Evolutionary conservation across 35 echinoderm and acorn worm species (phyloP).

Genomic region (Eucidaris tribuloides): DNA sequence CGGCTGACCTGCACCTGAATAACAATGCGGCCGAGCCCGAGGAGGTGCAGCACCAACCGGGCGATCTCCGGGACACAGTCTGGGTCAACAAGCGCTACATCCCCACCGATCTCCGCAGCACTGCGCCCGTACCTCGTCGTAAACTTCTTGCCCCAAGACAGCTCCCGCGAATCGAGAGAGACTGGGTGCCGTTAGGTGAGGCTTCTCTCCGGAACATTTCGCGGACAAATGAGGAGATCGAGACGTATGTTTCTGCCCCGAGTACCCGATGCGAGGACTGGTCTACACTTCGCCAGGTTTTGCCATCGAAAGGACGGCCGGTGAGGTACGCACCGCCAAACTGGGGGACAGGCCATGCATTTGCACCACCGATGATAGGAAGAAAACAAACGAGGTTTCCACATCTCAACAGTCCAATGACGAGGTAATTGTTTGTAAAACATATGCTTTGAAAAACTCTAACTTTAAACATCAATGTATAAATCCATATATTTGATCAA

Average conservation of each 20-base stretch:
- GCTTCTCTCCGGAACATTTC: conserved; percentile 62
- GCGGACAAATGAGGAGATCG: conserved; percentile 64
- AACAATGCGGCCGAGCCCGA: too few relatives aligned
- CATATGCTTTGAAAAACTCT: too few relatives aligned
- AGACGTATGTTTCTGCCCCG: conserved; percentile 73
- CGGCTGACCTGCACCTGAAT: not conserved
- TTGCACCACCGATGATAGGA: conserved; percentile 58
- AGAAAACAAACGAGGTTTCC: conserved; percentile 80
- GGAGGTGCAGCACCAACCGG: conserved; percentile 48
- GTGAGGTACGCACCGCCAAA: conserved; percentile 64
- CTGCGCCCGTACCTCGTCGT: conserved; percentile 91
- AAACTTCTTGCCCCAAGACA: conserved; percentile 80
- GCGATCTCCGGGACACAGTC: conserved; percentile 68
- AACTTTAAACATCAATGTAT: not conserved
- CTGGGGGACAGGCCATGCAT: conserved; percentile 83
- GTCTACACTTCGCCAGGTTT: conserved; percentile 74
- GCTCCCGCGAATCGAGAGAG: conserved; percentile 56
- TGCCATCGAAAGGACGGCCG: conserved; percentile 86
- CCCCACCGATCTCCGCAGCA: conserved; percentile 94
- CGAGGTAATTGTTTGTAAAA: conserved; percentile 91
- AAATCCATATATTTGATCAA: too few relatives aligned
- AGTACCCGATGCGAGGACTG: conserved; percentile 91
- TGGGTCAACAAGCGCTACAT: conserved; percentile 99
- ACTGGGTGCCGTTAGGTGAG: conserved; percentile 80
- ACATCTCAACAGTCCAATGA: conserved; percentile 98